A percentile compares a stretch with the other conserved stretches of the same genome.
Evolutionary conservation across 2,113 vertebrate genomes (phyloP).

Genomic region (Phylloscopus whistleri): DNA sequence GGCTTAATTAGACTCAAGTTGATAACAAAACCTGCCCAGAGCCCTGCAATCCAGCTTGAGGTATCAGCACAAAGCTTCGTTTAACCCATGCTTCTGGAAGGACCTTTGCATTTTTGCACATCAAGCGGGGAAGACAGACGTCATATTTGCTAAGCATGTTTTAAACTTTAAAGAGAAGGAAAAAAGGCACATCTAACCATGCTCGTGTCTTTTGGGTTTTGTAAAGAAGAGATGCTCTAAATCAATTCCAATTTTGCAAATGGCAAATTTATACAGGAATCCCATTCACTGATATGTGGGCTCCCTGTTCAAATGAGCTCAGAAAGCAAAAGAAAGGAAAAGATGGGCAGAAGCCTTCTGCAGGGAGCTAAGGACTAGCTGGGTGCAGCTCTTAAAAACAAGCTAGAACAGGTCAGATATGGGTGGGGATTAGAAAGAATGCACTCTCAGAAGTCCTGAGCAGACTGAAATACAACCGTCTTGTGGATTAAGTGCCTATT

Average conservation of each 20-base stretch:
- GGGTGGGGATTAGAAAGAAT: constrained; percentile 59
- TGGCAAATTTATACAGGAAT: neutral
- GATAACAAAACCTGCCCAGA: neutral
- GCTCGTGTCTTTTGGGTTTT: neutral
- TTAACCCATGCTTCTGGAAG: neutral
- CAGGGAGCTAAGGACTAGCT: constrained; percentile 1
- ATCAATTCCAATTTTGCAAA: neutral
- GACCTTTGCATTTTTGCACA: neutral
- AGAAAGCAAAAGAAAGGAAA: neutral
- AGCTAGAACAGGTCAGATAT: constrained; percentile 50
- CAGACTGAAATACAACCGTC: neutral
- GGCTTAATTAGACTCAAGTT: neutral
- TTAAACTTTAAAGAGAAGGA: neutral
- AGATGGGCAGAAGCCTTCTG: constrained; percentile 9
- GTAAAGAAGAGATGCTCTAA: neutral
- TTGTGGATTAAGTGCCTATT: neutral
- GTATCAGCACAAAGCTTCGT: neutral
- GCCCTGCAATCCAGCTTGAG: neutral
- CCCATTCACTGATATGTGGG: neutral
- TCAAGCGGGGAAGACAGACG: neutral
- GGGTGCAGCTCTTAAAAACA: constrained; percentile 30
- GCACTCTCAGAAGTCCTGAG: neutral
- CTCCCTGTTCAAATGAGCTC: neutral
- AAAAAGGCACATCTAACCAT: neutral
- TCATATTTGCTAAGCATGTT: neutral